A percentile compares a stretch with the other conserved stretches of the same genome.
Conservation (phyloP, 2,888 invertebrate species). For the Cryptocheilus praepositus region DNA sequence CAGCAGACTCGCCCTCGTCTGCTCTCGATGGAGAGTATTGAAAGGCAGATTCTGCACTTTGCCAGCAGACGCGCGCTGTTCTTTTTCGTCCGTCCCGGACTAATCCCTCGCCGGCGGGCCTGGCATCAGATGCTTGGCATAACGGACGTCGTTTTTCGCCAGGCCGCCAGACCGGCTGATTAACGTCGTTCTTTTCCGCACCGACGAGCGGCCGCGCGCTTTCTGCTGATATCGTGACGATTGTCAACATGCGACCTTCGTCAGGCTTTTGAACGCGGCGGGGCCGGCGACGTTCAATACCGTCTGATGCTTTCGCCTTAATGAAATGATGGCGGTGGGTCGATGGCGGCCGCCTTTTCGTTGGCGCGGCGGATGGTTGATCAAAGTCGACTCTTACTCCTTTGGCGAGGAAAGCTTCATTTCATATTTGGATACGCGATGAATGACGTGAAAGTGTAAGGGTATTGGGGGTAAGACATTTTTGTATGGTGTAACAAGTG, state of each 20-base stretch:
- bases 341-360: too few relatives aligned
- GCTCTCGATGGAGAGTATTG: background rate
- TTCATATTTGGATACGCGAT: too few relatives aligned
- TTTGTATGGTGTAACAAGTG: too few relatives aligned
- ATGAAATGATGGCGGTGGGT: background rate
- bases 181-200: constrained; percentile 7
- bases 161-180: constrained; percentile 4
- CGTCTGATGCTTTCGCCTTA: background rate
- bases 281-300: background rate
- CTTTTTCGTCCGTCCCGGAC: constrained; percentile 5
- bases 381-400: too few relatives aligned
- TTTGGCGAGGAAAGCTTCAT: too few relatives aligned
- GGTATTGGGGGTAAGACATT: too few relatives aligned
- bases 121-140: background rate
- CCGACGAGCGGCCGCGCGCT: too few relatives aligned
- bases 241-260: background rate
- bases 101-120: constrained; percentile 5
- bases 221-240: too few relatives aligned
- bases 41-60: constrained; percentile 3
- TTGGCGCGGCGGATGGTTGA: too few relatives aligned
- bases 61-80: background rate
- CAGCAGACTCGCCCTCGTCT: background rate
- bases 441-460: too few relatives aligned
- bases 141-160: background rate
- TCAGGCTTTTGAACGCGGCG: background rate